phyloP scores from a whole-genome alignment of 1,140 invertebrate genomes.

The Magallana angulata region DNA sequence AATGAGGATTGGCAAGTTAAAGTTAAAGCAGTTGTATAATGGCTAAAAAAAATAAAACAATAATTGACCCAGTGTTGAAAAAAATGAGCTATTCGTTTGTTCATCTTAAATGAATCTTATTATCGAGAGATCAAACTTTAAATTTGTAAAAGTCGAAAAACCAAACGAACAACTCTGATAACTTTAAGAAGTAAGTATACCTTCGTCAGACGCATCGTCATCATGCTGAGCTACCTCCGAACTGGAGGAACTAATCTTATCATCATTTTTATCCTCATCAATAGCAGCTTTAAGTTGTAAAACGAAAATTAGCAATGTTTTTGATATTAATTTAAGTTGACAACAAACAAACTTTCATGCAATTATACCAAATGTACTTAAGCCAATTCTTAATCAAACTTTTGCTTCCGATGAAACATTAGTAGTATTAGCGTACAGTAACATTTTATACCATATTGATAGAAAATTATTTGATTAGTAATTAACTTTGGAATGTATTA shows the following conservation, averaged over 20 bases:
- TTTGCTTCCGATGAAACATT: too few relatives aligned
- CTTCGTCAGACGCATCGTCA: constrained; percentile 68
- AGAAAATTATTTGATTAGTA: too few relatives aligned
- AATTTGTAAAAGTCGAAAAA: not conserved
- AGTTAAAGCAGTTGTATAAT: not conserved
- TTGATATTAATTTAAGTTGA: too few relatives aligned
- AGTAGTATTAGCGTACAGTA: too few relatives aligned
- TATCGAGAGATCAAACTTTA: not conserved
- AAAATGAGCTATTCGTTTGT: not conserved
- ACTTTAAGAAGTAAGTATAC: constrained; percentile 51
- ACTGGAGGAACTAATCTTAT: constrained; percentile 71
- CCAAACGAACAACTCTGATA: not conserved
- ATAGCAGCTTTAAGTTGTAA: constrained; percentile 26
- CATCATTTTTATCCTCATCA: constrained; percentile 52
- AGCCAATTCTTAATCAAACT: too few relatives aligned
- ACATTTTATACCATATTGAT: too few relatives aligned
- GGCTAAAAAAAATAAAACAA: not conserved
- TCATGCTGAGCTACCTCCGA: constrained; percentile 74
- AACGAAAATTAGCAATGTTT: not conserved
- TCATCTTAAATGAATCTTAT: not conserved
- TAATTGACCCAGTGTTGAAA: constrained; percentile 11
- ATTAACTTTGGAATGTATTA: too few relatives aligned
- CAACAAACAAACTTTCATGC: too few relatives aligned
- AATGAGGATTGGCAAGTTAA: too few relatives aligned
- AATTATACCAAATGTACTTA: too few relatives aligned